Base-by-base conservation (phyloP, 2,888 invertebrate genomes). In the Itoplectis maculator region DNA sequence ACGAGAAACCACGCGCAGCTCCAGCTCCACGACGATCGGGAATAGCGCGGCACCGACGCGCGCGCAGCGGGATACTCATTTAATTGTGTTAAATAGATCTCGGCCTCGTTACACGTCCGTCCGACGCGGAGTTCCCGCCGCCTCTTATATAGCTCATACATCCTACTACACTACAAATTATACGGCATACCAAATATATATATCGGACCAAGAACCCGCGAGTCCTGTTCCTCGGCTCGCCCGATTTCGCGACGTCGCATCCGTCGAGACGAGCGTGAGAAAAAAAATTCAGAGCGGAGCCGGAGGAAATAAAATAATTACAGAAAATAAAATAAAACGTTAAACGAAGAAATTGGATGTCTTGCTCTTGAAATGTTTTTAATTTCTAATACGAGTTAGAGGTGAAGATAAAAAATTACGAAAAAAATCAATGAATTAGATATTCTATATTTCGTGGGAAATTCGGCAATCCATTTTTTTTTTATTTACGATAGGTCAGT, bases 51-150 rank as follows among this genome's bases (percentile, higher is more conserved):
- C 29, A 66, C 35, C 66, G n/a, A n/a, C n/a, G n/a, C n/a, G n/a
- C n/a, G 65, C 82, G 49, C 82, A 70, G 82, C 79, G 70, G 75
- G 82, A 79, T 75, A 42, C 75, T 75, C 70, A 79, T 82, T 82
- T 82, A 82, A 82, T 82, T 82, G 75, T 70, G 82, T 82, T 82
- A 82, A 82, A 75, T 82, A 79, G 78, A 79, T 75, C 75, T 42
- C 47, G 69, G 78, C 74, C 63, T 74, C 69, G 69, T 82, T 81
- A 68, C 51, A 77, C 49, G 29, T 59, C 54, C 59, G 59, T 72
- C 35, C 56, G 49, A 56, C 15, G 37, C 15, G 37, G 42, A 18
- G n/a, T 70, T 56, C 51, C 59, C 37, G 37, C 29, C 18, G 37
- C 49, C 51, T 49, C 61, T 45, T 54, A 40, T 66, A 45, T 45